Evolutionary conservation across 2,888 invertebrate species (phyloP), one percentile per base, ranked within the genome.

Genomic region (Drosophila neotestacea): DNA sequence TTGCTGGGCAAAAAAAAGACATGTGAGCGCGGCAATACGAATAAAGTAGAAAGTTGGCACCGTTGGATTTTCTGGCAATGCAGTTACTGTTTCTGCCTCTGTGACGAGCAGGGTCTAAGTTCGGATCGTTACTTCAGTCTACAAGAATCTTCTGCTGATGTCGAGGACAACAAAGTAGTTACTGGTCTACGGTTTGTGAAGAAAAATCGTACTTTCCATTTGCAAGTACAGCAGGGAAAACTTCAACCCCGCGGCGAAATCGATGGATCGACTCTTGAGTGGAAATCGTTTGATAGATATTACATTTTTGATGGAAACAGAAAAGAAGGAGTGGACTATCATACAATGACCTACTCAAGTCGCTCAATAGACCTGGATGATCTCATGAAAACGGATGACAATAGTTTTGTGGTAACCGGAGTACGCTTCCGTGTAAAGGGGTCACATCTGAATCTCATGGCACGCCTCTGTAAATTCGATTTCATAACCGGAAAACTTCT

Each of bases 41-140:
- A 22, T 64, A 95, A 94, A 93, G 94, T 94, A 89, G 96, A 97
- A 88, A 97, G 97, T 73, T 97, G 97, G 97, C 97, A 97, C 97
- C 94, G 97, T 52, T 97, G 96, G 95, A 87, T 97, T 46, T 96
- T 97, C 93, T 97, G 96, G 96, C 96, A 96, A 91, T 98, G 98
- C 91, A 97, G 97, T 41, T 97, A 97, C 92, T 98, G 98, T 92
- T 95, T 97, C 93, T 98, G 98, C 89, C 93, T 96, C 42, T 98
- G 98, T 92, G 97, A 97, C 91, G 97, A 97, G 90, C 92, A 94
- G 68, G 95, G 94, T 61, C 87, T 93, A 1, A 93, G 94, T 76
- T 97, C 97, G 0, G 96, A 97, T 91, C 94, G 98, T 71, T 97
- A 95, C 93, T 95, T 97, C 93, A 97, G 96, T 90, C 94, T 98